Evolutionary conservation across 2,797 vertebrate species (phyloP), one percentile per base, ranked within the genome.

Genomic region (Octomys mimax): DNA sequence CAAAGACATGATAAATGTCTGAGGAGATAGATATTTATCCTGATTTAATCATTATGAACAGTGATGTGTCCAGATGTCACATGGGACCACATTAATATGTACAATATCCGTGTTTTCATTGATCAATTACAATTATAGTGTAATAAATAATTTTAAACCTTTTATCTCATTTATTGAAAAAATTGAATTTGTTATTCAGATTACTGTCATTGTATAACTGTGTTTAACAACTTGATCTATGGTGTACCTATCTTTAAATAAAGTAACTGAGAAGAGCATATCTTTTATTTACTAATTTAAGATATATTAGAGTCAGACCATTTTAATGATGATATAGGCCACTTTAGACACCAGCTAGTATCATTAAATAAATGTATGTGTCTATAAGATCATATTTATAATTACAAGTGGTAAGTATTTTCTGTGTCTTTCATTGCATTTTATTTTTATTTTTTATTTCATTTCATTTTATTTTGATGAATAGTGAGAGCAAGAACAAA

Each of bases 361-460:
- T 22, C 16, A n/a, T 42, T 71, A 89, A 46, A 78, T 62, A 62
- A 94, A 86, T 83, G 49, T 49, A 11, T 49, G 49, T 49, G 4
- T 11, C 78, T 36, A 73, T 31, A 6, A 31, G 26, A 62, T 1
- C 7, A 39, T 39, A 64, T 49, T 79, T 71, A 54, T 24, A 92
- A 85, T 78, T 88, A 71, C 0, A 64, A 36, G 52, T 16, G 5
- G 12, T 13, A 6, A 11, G 4, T 73, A 10, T 71, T 10, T 80
- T 93, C 87, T 57, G 2, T 26, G 81, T 52, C 26, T 91, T 89
- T 93, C 36, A 82, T 79, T 89, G 31, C 9, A 42, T 42, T 91
- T 26, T 57, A 75, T 13, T 54, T 54, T 52, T 52, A 52, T 52
- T 54, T 54, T 54, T 54, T 14, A 54, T 54, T 54, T 54, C 12